Evolutionary conservation across 2,797 vertebrate genomes (phyloP).

Genomic region (Emys orbicularis): DNA sequence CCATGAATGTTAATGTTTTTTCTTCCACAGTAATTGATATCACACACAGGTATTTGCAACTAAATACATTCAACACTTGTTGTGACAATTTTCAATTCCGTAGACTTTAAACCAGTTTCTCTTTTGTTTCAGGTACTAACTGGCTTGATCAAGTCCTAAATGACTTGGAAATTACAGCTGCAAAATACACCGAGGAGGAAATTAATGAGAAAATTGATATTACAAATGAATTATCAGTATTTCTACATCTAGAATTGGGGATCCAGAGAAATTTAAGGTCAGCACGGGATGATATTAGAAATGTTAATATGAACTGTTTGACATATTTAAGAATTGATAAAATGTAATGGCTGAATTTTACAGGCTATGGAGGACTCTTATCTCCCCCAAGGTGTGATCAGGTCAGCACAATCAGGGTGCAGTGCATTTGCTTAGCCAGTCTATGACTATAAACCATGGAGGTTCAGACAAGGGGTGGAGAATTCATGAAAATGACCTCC

Average conservation of each 20-base stretch:
- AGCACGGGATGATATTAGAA: background rate
- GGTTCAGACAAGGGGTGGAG: background rate
- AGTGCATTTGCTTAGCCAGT: background rate
- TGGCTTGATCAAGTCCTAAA: conserved; percentile 31
- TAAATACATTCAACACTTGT: background rate
- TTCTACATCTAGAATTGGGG: conserved; percentile 41
- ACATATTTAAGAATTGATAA: background rate
- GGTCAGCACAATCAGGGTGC: background rate
- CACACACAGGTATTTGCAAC: background rate
- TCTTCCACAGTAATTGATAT: background rate
- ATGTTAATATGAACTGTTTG: background rate
- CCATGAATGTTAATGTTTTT: background rate
- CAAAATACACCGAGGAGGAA: conserved; percentile 61
- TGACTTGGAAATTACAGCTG: conserved; percentile 16
- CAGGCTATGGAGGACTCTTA: background rate
- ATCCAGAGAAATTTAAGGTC: conserved; percentile 7
- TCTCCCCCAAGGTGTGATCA: background rate
- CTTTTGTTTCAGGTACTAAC: background rate
- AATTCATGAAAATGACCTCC: background rate
- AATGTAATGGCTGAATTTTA: background rate
- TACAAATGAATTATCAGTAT: conserved; percentile 24
- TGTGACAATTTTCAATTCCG: background rate
- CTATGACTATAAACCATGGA: background rate
- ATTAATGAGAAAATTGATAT: conserved; percentile 9
- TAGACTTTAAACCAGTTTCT: background rate